phyloP scores from a whole-genome alignment of 2,113 vertebrate genomes.

The Paramisgurnus dabryanus region DNA sequence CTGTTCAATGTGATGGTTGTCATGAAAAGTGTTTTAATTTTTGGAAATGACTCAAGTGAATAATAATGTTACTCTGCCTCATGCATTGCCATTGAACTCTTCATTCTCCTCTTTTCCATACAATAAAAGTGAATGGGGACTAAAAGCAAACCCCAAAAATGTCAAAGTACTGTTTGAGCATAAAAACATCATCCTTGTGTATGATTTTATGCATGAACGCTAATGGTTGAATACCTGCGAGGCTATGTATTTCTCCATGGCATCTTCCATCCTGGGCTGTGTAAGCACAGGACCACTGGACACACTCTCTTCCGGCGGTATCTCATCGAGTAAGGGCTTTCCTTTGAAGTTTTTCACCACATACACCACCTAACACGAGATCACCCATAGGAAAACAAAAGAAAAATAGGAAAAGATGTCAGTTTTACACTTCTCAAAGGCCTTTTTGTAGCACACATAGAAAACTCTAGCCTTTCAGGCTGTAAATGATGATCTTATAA shows the following conservation, averaged over 20 bases:
- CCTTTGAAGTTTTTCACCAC: conserved; percentile 63
- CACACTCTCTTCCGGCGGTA: conserved; percentile 55
- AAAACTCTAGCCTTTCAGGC: background rate
- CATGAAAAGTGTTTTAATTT: background rate
- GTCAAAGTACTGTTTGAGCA: too few species aligned
- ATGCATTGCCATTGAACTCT: too few species aligned
- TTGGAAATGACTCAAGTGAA: background rate
- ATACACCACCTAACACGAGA: conserved; percentile 53
- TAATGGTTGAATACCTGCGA: conserved; percentile 53
- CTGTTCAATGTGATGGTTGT: conserved; percentile 1
- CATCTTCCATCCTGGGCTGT: conserved; percentile 50
- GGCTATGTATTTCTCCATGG: conserved; percentile 55
- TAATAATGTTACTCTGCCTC: too few species aligned
- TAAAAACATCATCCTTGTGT: too few species aligned
- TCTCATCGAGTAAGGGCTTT: conserved; percentile 54
- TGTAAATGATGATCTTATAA: conserved; percentile 50
- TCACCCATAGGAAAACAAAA: background rate
- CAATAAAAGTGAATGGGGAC: too few species aligned
- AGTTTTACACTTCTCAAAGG: conserved; percentile 5
- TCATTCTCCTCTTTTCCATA: too few species aligned
- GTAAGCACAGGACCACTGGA: conserved; percentile 40
- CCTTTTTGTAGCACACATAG: conserved; percentile 14
- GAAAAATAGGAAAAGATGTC: background rate
- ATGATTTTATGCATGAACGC: background rate
- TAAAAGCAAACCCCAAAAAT: too few species aligned